Conservation (phyloP, 2,888 invertebrate genomes). For the Drosophila falleni region DNA sequence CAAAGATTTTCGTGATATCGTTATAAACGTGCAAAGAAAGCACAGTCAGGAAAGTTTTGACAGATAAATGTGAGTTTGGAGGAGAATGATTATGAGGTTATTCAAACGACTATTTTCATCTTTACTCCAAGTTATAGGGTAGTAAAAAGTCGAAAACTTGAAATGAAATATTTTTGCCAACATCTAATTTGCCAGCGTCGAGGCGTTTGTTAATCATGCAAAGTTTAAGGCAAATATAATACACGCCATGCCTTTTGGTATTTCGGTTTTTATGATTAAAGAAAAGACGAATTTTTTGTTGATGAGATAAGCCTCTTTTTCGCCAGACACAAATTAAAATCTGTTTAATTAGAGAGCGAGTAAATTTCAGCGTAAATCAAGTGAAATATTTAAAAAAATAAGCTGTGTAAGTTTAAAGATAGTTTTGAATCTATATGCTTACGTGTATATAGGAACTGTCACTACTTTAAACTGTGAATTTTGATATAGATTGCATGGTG, state of each 20-base stretch:
- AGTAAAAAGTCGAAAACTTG: neutral
- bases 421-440: constrained; percentile 1
- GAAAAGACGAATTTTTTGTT: constrained; percentile 52
- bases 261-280: constrained; percentile 46
- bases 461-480: constrained; percentile 3
- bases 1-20: too few species aligned
- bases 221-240: constrained; percentile 58
- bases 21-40: too few species aligned
- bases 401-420: constrained; percentile 12
- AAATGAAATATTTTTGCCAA: constrained; percentile 1
- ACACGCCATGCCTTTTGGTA: constrained; percentile 36
- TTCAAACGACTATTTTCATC: neutral
- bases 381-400: neutral
- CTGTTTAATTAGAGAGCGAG: constrained; percentile 47
- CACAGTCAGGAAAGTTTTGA: too few species aligned
- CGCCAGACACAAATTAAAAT: constrained; percentile 34
- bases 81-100: too few species aligned
- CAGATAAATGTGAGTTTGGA: too few species aligned
- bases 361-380: constrained; percentile 4
- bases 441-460: neutral
- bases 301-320: constrained; percentile 66
- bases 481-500: constrained; percentile 37
- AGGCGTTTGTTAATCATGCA: constrained; percentile 24
- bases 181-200: constrained; percentile 32
- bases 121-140: constrained; percentile 5